Base-by-base conservation (phyloP, 2,888 invertebrate genomes). In the Parnassius apollo region DNA sequence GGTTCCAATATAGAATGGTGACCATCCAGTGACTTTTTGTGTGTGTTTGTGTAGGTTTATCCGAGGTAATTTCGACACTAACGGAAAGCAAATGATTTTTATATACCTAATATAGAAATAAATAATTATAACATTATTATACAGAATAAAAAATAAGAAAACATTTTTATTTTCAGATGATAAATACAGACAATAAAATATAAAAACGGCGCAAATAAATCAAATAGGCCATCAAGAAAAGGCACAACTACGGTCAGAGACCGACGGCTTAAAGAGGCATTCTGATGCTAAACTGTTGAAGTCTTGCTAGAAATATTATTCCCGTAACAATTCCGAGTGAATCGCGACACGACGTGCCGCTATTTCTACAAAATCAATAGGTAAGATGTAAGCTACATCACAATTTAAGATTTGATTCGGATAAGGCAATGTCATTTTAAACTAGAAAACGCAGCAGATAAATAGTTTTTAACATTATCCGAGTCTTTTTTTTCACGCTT, bases 311-410 rank as follows among this genome's bases (percentile, higher is more conserved):
- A 69, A 69, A 75, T 75, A 74, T 74, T 68, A 73, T 73, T 73
- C 75, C 73, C 69, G 64, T 58, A 69, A 62, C 68, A 66, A 65
- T 65, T 69, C 62, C 64, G 65, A 69, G 67, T 65, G 68, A 69
- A 70, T 68, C 63, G 64, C 54, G 71, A 50, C 64, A 69, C 69
- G 71, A 78, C 78, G 79, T 77, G 77, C 71, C 69, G 74, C 74
- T 76, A 78, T 81, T 79, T 74, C 77, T 71, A 75, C 76, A 80
- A 78, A 85, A 85, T 85, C 85, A 83, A 85, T 85, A 83, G 78
- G 71, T 71, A 74, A 78, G 76, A 76, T 75, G 76, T 76, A 76
- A 77, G 73, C 69, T 66, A 57, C 71, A 68, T 65, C 71, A 66
- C 65, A 64, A 69, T 56, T 65, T 35, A n/a, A 53, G 59, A 66